Evolutionary conservation across 2,113 vertebrate genomes (phyloP).

Genomic region (Meles meles): DNA sequence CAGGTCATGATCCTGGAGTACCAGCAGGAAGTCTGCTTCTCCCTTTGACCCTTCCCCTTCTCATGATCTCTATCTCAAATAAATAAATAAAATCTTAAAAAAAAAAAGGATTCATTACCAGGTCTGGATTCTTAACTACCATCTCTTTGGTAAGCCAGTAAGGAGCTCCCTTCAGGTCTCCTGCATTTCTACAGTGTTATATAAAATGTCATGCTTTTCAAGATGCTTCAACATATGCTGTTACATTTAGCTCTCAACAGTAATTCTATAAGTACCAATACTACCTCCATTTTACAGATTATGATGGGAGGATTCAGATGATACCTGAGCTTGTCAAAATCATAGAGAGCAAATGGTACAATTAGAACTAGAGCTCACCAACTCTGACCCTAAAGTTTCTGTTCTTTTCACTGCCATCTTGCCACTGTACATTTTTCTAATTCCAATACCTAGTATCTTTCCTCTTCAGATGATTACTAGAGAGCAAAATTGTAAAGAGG

Average conservation of each 20-base stretch:
- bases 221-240: neutral
- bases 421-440: neutral
- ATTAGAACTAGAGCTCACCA: neutral
- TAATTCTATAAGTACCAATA: neutral
- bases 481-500: neutral
- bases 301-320: neutral
- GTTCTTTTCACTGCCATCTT: neutral
- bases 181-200: neutral
- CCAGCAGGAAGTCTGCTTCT: too few relatives aligned
- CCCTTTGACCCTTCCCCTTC: too few relatives aligned
- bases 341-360: neutral
- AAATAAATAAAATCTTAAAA: too few relatives aligned
- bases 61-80: too few relatives aligned
- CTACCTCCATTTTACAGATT: neutral
- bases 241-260: neutral
- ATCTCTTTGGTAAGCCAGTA: neutral
- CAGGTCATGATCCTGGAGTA: too few relatives aligned
- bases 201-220: neutral
- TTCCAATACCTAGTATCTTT: neutral
- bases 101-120: neutral
- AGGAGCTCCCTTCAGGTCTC: neutral
- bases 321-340: slow-evolving; percentile 16
- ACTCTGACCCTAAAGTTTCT: neutral
- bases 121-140: neutral
- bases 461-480: neutral